phyloP scores from a whole-genome alignment of 2,797 vertebrate species.

The Pipistrellus kuhlii region DNA sequence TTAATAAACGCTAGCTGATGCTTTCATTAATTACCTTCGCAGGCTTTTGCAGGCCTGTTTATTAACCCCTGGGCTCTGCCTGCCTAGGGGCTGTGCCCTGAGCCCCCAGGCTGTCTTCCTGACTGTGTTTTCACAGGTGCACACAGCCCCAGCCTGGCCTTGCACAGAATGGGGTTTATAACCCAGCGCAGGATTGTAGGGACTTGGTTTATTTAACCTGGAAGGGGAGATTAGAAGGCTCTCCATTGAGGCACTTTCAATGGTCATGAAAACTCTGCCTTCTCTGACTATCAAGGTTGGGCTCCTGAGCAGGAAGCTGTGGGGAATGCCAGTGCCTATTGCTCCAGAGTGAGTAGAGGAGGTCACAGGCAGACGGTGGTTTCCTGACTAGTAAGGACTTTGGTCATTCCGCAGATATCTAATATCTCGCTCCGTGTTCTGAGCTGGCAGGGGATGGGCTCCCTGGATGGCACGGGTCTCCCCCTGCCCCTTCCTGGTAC shows the following conservation, averaged over 20 bases:
- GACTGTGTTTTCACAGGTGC: constrained; percentile 36
- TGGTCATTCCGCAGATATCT: neutral
- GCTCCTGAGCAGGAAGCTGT: neutral
- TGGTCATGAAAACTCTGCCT: neutral
- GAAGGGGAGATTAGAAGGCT: neutral
- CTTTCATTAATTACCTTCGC: neutral
- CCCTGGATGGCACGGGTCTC: neutral
- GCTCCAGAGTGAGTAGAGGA: neutral
- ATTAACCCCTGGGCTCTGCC: neutral
- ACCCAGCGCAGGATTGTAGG: neutral
- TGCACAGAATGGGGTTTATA: neutral
- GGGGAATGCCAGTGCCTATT: fast-evolving
- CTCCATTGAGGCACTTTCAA: neutral
- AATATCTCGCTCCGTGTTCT: neutral
- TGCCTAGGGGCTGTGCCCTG: neutral
- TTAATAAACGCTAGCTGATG: neutral
- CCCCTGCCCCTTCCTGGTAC: neutral
- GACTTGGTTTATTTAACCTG: neutral
- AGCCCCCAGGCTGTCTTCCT: neutral
- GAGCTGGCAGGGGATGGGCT: no score
- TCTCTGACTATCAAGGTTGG: neutral
- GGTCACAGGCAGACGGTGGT: neutral
- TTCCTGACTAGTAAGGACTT: neutral
- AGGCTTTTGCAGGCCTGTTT: neutral
- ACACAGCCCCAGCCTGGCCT: neutral